These are phyloP conservation scores for Chelidonichthys spinosus DNA, from an alignment of 2,797 vertebrate genomes.

Conservation along the genomic window DNA sequence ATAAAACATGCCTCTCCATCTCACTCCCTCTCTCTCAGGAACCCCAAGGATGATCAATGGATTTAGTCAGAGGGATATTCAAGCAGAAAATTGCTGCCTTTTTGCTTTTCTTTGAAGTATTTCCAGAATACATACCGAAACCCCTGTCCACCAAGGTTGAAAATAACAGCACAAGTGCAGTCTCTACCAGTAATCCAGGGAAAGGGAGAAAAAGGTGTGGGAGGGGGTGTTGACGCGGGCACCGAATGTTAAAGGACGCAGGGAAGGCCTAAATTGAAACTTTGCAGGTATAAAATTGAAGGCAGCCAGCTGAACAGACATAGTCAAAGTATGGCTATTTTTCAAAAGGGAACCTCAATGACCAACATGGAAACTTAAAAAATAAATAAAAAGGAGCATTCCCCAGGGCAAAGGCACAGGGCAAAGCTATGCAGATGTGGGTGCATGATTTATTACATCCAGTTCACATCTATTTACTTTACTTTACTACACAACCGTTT, in stretches of 20 bases:
- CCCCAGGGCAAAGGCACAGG: conserved; percentile 21
- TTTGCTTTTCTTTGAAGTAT: conserved; percentile 95
- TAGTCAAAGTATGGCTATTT: conserved; percentile 79
- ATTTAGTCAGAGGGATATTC: conserved; percentile 99
- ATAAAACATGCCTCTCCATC: conserved; percentile 95
- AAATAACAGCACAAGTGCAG: conserved; percentile 83
- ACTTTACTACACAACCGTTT: conserved; percentile 43
- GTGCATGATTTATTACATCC: conserved; percentile 64
- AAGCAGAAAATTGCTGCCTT: conserved; percentile 99
- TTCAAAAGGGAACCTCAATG: conserved; percentile 74
- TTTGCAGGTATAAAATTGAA: conserved; percentile 90
- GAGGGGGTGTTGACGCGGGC: conserved; percentile 63
- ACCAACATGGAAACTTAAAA: conserved; percentile 62
- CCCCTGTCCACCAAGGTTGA: conserved; percentile 85
- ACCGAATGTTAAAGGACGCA: conserved; percentile 82
- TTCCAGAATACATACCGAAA: conserved; percentile 86
- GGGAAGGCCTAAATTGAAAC: conserved; percentile 85
- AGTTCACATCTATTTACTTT: conserved; percentile 52
- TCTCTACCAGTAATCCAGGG: conserved; percentile 81
- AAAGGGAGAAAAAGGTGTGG: conserved; percentile 70
- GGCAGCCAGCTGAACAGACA: conserved; percentile 85
- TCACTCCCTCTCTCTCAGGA: conserved; percentile 94
- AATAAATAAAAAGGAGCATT: conserved; percentile 50
- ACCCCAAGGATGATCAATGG: conserved; percentile 99
- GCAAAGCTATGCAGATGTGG: conserved; percentile 55